Percentiles rank a stretch among this genome's conserved stretches.
These are phyloP conservation scores for Tridacna crocea DNA, from an alignment of 2,888 invertebrate genomes.

Conservation along the genomic window DNA sequence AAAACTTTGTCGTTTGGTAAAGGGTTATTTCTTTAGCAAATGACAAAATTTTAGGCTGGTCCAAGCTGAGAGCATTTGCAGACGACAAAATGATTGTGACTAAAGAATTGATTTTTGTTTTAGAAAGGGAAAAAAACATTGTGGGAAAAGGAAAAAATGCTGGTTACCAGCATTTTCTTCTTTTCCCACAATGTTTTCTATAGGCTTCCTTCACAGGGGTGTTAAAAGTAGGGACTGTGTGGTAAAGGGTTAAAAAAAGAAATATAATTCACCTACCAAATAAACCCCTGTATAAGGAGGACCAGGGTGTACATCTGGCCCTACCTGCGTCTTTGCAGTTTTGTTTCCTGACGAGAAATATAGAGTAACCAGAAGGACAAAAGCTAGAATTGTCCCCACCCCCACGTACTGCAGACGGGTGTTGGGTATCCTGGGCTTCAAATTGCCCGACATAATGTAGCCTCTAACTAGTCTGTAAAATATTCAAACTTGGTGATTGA, in stretches of 20 bases:
- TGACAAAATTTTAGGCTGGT: too few species aligned
- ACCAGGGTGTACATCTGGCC: not conserved
- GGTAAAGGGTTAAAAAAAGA: too few species aligned
- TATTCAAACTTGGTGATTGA: too few species aligned
- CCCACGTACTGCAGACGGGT: conserved; percentile 9
- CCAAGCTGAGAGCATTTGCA: too few species aligned
- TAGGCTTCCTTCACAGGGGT: too few species aligned
- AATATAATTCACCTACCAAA: not conserved
- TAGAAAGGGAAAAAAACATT: too few species aligned
- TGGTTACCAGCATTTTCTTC: not conserved
- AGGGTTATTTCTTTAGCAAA: too few species aligned
- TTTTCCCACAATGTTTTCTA: not conserved
- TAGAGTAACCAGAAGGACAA: conserved; percentile 1
- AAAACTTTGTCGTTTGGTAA: too few species aligned
- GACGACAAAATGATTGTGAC: too few species aligned
- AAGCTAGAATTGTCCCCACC: conserved; percentile 6
- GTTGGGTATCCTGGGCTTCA: conserved; percentile 13
- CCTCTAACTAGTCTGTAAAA: not conserved
- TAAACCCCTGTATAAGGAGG: conserved; percentile 1
- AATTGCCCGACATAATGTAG: conserved; percentile 1
- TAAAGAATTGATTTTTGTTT: too few species aligned
- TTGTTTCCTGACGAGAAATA: not conserved
- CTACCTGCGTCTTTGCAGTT: not conserved
- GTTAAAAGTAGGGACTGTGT: too few species aligned
- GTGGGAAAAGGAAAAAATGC: not conserved